Evolutionary conservation across 2,797 vertebrate genomes (phyloP).

Genomic region (Delichon dasypus): DNA sequence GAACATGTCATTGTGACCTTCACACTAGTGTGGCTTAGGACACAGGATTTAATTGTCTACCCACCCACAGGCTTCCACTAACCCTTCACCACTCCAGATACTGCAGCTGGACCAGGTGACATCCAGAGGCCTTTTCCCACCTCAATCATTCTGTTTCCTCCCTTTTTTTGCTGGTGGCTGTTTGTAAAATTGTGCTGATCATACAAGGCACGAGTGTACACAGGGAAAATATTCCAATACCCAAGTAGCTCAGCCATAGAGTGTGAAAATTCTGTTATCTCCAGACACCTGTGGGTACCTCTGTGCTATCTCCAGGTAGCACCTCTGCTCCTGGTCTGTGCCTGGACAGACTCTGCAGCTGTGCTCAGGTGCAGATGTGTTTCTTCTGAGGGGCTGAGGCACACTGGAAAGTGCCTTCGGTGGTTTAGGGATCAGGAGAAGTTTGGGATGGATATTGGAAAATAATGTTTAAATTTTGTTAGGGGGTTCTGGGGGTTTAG

Average conservation of each 20-base stretch:
- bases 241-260: not conserved
- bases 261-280: not conserved
- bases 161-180: not conserved
- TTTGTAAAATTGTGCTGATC: not conserved
- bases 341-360: not conserved
- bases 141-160: not conserved
- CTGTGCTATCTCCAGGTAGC: not conserved
- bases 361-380: not conserved
- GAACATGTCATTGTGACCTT: not conserved
- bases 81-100: not conserved
- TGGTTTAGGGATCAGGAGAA: not conserved
- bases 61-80: not conserved
- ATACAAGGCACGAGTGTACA: rapidly evolving
- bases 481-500: not conserved
- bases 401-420: not conserved
- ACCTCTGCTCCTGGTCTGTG: not conserved
- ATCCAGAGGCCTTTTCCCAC: not conserved
- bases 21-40: not conserved
- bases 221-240: not conserved
- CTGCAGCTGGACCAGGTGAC: not conserved
- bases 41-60: not conserved
- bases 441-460: not conserved
- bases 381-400: not conserved
- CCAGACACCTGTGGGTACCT: not conserved
- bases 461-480: too few species aligned